Percentiles rank a stretch among this genome's conserved stretches.
These are phyloP conservation scores for Xanthorhoe designata DNA, from an alignment of 2,888 invertebrate genomes.

Conservation along the genomic window DNA sequence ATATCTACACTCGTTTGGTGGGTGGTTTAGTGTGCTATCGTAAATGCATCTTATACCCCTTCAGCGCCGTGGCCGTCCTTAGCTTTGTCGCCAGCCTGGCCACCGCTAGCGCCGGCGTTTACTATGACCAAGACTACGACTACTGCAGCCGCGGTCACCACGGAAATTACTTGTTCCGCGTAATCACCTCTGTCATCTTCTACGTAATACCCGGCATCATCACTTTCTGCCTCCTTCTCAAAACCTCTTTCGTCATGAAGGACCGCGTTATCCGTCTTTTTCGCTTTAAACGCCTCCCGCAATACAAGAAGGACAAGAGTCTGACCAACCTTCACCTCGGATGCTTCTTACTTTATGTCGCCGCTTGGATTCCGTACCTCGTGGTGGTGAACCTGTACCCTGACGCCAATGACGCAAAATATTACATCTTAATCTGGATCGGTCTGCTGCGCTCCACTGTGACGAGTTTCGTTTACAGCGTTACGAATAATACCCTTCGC, in stretches of 20 bases:
- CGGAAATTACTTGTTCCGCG: constrained; percentile 85
- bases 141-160: constrained; percentile 86
- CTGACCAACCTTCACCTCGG: constrained; percentile 87
- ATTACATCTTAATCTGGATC: constrained; percentile 89
- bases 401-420: constrained; percentile 78
- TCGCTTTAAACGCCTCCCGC: constrained; percentile 87
- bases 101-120: constrained; percentile 87
- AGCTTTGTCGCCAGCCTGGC: constrained; percentile 85
- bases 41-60: constrained; percentile 78
- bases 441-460: constrained; percentile 89
- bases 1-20: constrained; percentile 87
- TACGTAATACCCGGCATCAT: constrained; percentile 86
- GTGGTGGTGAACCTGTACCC: constrained; percentile 84
- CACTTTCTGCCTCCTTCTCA: constrained; percentile 83
- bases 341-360: constrained; percentile 87
- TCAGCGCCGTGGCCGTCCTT: constrained; percentile 79
- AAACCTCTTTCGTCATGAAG: constrained; percentile 79
- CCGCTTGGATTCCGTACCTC: constrained; percentile 90
- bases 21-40: constrained; percentile 72
- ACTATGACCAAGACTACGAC: constrained; percentile 87
- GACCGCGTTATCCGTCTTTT: constrained; percentile 77
- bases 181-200: constrained; percentile 83
- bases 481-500: constrained; percentile 88
- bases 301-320: constrained; percentile 87
- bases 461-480: constrained; percentile 87